Base-by-base conservation (phyloP, 2,888 invertebrate genomes). In the Chrysina gloriosa region DNA sequence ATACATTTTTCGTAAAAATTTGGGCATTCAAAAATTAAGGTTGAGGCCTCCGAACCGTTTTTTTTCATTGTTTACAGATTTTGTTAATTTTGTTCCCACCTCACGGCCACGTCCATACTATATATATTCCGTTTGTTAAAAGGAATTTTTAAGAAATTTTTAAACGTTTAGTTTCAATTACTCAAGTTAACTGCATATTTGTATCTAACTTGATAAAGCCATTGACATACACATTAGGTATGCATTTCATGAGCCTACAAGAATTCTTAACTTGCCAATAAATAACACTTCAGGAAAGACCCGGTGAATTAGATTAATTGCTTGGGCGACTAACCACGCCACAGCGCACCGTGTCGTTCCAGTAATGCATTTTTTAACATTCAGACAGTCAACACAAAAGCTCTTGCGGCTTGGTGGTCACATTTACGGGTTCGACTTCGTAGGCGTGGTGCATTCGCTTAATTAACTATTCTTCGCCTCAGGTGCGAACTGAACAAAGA, bases 201-300 rank as follows among this genome's bases (percentile, higher is more conserved):
- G 16, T 16, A 45, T 21, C 16, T 45, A 45, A 45, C 19, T 21
- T 21, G 21, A 45, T 45, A 16, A 9, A 45, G 16, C 21, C n/a
- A n/a, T 21, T 45, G 45, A 21, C 45, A 45, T 45, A 21, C 45
- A 19, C 21, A n/a, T 45, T 19, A 19, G 45, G 9, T 45, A 45
- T n/a, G 45, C 19, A 16, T 45, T 52, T 16, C 52, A 4, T 52
- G 42, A 58, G 14, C 58, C 39, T 16, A 58, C 58, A 42, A 11
- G 39, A 58, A 58, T 58, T 58, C 58, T 25, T 42, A n/a, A 25
- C 6, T n/a, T 2, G 36, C 39, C 7, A 5, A 6, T 25, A 56
- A 56, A 36, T 6, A 56, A 21, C n/a, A 21, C 39, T 36, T 39
- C 21, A 2, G 19, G 14, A 58, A 52, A 58, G 23, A 58, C 25